A percentile compares a stretch with the other conserved stretches of the same genome.
Conservation (phyloP, 2,113 vertebrate genomes). For the Mustela lutreola region DNA sequence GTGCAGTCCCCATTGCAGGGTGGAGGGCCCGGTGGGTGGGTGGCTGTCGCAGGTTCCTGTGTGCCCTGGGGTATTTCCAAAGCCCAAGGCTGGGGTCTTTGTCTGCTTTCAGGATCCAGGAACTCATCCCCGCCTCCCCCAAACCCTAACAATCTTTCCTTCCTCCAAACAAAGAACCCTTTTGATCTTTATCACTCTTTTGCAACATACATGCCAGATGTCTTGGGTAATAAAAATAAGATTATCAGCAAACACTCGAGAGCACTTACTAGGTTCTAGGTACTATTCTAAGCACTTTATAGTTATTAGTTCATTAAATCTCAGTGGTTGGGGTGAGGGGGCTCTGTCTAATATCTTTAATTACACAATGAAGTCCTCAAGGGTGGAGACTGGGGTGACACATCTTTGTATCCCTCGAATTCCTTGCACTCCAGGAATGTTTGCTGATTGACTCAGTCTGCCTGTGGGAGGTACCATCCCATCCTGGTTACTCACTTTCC, state of each 20-base stretch:
- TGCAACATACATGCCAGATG: not conserved
- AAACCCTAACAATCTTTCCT: not conserved
- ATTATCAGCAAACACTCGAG: not conserved
- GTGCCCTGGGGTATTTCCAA: not conserved
- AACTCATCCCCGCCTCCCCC: not conserved
- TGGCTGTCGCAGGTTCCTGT: not conserved
- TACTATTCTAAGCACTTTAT: not conserved
- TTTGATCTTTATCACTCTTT: not conserved
- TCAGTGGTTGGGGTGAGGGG: not conserved
- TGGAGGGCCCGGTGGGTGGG: not conserved
- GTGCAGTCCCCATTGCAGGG: fast-evolving
- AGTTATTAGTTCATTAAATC: not conserved
- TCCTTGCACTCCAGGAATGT: slow-evolving; percentile 13
- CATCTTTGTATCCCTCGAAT: not conserved
- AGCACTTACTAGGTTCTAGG: not conserved
- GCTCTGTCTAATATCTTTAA: not conserved
- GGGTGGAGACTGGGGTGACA: not conserved
- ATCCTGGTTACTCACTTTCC: not conserved
- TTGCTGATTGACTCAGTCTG: slow-evolving; percentile 15
- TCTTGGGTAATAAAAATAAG: slow-evolving; percentile 53
- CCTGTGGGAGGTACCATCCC: not conserved
- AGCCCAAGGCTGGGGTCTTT: not conserved
- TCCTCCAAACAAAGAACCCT: not conserved
- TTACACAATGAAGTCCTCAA: not conserved
- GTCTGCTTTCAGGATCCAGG: not conserved